Percentiles rank a stretch among this genome's conserved stretches.
phyloP scores from a whole-genome alignment of 1,140 invertebrate species.

The Heliconius congener region DNA sequence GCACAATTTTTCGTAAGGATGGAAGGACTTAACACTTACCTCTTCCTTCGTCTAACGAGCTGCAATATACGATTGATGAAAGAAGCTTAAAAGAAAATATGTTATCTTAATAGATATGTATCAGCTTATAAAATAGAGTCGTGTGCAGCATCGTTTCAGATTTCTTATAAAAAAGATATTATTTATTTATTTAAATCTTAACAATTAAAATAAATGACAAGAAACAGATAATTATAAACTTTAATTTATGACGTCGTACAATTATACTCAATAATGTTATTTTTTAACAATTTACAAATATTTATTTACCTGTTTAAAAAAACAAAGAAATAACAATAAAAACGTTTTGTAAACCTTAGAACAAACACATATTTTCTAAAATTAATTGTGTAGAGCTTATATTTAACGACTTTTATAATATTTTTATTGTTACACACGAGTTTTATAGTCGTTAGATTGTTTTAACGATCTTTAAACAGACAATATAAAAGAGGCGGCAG shows the following conservation, averaged over 20 bases:
- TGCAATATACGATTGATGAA: no score
- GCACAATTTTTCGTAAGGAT: no score
- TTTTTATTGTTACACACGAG: conserved; percentile 12
- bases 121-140: no score
- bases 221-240: background rate
- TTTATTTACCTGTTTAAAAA: background rate
- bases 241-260: background rate
- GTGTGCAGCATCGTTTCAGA: no score
- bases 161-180: no score
- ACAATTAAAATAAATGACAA: background rate
- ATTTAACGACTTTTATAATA: conserved; percentile 3
- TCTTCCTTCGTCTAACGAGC: no score
- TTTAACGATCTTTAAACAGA: conserved; percentile 22
- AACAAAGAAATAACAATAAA: background rate
- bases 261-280: no score
- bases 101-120: no score
- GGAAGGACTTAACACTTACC: no score
- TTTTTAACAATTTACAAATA: background rate
- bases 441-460: conserved; percentile 29
- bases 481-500: conserved; percentile 15
- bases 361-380: background rate
- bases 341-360: background rate
- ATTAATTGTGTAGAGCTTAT: background rate
- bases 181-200: no score
- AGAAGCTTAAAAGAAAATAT: no score